phyloP scores from a whole-genome alignment of 2,797 vertebrate genomes.

The Hippocampus kuda region DNA sequence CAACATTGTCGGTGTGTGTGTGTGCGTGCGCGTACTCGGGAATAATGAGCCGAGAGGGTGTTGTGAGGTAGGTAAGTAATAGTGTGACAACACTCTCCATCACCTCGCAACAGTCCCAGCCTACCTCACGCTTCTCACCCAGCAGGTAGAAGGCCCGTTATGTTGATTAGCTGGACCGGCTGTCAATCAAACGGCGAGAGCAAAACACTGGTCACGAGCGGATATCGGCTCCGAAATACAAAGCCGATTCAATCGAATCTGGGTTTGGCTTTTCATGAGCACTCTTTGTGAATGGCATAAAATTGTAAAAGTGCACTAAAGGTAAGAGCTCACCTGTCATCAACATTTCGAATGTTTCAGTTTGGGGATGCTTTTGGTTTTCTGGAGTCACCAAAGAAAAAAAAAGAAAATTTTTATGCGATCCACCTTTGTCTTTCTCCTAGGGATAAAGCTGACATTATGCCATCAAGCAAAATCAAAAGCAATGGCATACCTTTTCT shows the following conservation, averaged over 20 bases:
- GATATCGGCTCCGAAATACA: background rate
- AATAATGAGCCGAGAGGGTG: constrained; percentile 11
- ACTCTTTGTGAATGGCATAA: too few species aligned
- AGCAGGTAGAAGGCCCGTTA: background rate
- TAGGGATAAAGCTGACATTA: too few species aligned
- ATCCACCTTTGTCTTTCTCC: too few species aligned
- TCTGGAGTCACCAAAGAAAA: too few species aligned
- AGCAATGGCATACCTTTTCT: background rate
- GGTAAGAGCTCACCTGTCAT: background rate
- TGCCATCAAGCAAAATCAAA: background rate
- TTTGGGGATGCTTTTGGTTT: background rate
- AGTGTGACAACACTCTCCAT: constrained; percentile 37
- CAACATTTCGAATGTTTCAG: background rate
- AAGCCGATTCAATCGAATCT: background rate
- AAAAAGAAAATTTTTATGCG: too few species aligned
- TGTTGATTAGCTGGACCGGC: background rate
- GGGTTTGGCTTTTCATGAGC: background rate
- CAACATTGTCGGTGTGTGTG: constrained; percentile 3
- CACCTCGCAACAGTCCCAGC: background rate
- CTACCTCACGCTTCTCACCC: background rate
- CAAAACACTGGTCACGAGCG: background rate
- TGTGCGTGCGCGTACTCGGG: background rate
- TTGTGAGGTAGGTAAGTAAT: background rate
- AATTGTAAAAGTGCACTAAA: background rate
- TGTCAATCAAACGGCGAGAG: background rate